These are phyloP conservation scores for Montifringilla adamsi DNA, from an alignment of 2,113 vertebrate species.

Conservation along the genomic window DNA sequence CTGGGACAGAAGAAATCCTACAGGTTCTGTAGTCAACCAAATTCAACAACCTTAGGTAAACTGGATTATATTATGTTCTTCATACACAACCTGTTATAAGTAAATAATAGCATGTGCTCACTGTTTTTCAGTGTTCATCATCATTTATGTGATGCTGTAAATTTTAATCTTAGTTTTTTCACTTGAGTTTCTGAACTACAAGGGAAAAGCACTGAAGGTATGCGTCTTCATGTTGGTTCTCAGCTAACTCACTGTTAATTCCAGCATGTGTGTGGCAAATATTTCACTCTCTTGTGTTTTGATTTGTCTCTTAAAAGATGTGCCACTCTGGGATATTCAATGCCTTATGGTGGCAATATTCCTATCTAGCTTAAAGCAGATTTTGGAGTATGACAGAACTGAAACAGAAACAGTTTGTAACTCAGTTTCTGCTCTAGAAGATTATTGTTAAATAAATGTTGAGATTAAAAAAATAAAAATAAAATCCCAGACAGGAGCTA, in stretches of 20 bases:
- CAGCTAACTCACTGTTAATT: background rate
- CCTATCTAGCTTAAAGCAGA: background rate
- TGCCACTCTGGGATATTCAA: background rate
- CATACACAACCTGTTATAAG: background rate
- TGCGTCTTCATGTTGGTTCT: background rate
- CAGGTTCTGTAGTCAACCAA: background rate
- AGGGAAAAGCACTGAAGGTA: background rate
- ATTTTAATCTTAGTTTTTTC: background rate
- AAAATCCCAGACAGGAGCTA: background rate
- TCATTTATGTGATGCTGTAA: background rate
- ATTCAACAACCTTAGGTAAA: background rate
- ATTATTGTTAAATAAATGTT: background rate
- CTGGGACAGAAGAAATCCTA: background rate
- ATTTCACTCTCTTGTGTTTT: background rate
- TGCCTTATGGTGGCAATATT: background rate
- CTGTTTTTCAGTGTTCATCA: background rate
- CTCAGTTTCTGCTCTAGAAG: background rate
- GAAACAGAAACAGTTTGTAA: background rate
- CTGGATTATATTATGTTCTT: background rate
- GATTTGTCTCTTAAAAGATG: background rate
- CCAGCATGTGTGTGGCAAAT: background rate
- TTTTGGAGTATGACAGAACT: background rate
- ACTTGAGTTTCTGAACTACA: background rate
- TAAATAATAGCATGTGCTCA: background rate
- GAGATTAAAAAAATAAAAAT: background rate